These are phyloP conservation scores for Uropetala carovei DNA, from an alignment of 2,888 invertebrate species.

Conservation along the genomic window DNA sequence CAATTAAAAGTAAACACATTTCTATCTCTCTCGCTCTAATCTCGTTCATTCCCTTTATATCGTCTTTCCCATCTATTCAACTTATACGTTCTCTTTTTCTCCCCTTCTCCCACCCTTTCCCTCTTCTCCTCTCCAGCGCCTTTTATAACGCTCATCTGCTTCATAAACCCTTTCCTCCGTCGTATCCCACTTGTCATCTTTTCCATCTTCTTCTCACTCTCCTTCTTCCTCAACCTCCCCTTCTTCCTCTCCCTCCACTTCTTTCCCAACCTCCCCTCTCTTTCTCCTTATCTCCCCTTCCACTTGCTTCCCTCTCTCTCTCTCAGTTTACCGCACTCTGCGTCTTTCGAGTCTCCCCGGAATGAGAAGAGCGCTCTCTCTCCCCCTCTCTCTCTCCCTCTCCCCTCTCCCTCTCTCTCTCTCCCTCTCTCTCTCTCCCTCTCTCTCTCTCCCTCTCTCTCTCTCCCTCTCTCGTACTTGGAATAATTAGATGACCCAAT, in stretches of 20 bases:
- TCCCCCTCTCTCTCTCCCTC: background rate
- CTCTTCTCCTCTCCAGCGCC: too few species aligned
- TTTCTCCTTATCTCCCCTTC: background rate
- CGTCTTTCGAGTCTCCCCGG: background rate
- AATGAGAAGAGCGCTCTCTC: background rate
- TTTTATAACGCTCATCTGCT: too few species aligned
- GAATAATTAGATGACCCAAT: constrained; percentile 14
- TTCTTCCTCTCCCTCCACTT: background rate
- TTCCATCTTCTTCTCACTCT: background rate
- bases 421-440: background rate
- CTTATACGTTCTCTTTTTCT: too few species aligned
- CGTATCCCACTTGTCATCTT: too few species aligned
- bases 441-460: background rate
- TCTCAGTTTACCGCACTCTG: background rate
- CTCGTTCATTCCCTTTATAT: too few species aligned
- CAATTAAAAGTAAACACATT: too few species aligned
- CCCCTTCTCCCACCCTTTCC: too few species aligned
- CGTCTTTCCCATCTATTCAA: too few species aligned
- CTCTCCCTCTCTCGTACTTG: background rate
- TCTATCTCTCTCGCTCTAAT: too few species aligned
- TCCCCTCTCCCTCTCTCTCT: background rate
- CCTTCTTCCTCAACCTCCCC: background rate
- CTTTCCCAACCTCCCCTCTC: background rate
- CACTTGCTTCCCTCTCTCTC: background rate
- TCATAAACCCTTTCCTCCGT: too few species aligned